These are phyloP conservation scores for Aricia artaxerxes DNA, from an alignment of 2,888 invertebrate genomes.

Conservation along the genomic window DNA sequence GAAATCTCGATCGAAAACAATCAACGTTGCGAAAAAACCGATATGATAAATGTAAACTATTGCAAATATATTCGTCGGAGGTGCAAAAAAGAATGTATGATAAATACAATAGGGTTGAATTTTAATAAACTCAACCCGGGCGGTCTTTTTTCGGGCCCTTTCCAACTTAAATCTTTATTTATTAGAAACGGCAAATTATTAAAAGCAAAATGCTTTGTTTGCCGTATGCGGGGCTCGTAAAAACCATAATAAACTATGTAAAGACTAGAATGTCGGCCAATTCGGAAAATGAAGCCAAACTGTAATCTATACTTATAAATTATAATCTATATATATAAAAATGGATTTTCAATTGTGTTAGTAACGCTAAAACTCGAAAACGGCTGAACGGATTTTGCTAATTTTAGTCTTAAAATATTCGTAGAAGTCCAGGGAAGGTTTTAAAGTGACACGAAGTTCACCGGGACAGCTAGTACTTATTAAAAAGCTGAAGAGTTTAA, in stretches of 20 bases:
- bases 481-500: too few species aligned
- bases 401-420: too few species aligned
- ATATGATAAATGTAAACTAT: slow-evolving; percentile 52
- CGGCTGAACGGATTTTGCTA: too few species aligned
- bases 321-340: too few species aligned
- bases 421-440: too few species aligned
- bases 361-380: too few species aligned
- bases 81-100: slow-evolving; percentile 78
- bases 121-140: slow-evolving; percentile 72
- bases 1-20: slow-evolving; percentile 44
- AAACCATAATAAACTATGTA: slow-evolving; percentile 32
- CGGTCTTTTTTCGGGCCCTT: slow-evolving; percentile 72
- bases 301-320: background rate
- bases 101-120: slow-evolving; percentile 74
- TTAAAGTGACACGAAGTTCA: too few species aligned
- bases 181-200: slow-evolving; percentile 77
- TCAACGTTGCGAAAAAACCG: slow-evolving; percentile 47
- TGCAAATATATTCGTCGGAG: slow-evolving; percentile 67
- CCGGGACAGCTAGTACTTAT: too few species aligned
- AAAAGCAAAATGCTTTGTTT: slow-evolving; percentile 63
- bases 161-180: slow-evolving; percentile 77
- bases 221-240: slow-evolving; percentile 45
- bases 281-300: background rate
- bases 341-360: too few species aligned
- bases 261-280: slow-evolving; percentile 25